Evolutionary conservation across 2,888 invertebrate species (phyloP).

Genomic region (Lycia hirtaria): DNA sequence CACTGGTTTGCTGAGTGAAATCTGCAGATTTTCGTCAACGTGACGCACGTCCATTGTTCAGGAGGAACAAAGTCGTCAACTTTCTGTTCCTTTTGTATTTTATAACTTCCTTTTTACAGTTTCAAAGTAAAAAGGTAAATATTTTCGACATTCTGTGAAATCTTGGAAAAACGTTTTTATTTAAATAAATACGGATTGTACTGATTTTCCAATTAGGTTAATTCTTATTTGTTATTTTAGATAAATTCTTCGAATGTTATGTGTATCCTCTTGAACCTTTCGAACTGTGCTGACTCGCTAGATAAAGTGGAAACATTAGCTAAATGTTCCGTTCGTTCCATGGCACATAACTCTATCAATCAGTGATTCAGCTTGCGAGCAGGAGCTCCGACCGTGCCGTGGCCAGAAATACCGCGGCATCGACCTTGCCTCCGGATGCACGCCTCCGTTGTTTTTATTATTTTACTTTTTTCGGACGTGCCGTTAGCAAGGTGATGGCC

Average conservation of each 20-base stretch:
- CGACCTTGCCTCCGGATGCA: conserved; percentile 80
- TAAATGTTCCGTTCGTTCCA: conserved; percentile 57
- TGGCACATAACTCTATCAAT: conserved; percentile 68
- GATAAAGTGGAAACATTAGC: conserved; percentile 53
- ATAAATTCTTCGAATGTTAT: not conserved
- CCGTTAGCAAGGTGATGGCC: conserved; percentile 77
- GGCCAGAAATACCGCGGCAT: conserved; percentile 79
- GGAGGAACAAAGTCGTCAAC: conserved; percentile 16
- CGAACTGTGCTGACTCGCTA: conserved; percentile 6
- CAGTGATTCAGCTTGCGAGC: conserved; percentile 64
- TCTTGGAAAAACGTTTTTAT: not conserved
- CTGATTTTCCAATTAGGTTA: not conserved
- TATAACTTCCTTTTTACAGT: not conserved
- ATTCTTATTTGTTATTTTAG: not conserved
- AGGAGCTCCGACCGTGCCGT: conserved; percentile 55
- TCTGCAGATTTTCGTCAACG: conserved; percentile 29
- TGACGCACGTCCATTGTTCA: conserved; percentile 33
- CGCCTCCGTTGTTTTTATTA: conserved; percentile 77
- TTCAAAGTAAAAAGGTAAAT: no score
- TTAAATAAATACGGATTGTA: not conserved
- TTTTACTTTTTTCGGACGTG: conserved; percentile 69
- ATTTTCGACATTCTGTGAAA: no score
- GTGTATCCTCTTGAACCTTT: conserved; percentile 12
- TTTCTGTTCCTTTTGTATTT: conserved; percentile 23
- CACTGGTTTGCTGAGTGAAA: conserved; percentile 32